Evolutionary conservation across 2,113 vertebrate genomes (phyloP).

Genomic region (Stegostoma tigrinum): DNA sequence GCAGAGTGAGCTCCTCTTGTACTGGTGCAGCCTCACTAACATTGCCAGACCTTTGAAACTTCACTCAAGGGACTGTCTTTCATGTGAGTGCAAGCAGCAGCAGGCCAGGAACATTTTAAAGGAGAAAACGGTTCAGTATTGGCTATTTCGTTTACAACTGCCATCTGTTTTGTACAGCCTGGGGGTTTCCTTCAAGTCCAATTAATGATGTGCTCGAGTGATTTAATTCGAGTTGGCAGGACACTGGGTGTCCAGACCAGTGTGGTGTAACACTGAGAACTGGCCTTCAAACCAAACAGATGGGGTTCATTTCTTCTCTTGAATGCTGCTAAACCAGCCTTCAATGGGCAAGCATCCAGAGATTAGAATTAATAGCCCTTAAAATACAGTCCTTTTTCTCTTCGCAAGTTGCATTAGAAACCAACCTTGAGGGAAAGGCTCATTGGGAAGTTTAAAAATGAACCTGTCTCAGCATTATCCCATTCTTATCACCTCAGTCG

Average conservation of each 20-base stretch:
- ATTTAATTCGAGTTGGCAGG: constrained; percentile 28
- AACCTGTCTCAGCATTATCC: not conserved
- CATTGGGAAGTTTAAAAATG: not conserved
- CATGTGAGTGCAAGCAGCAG: not conserved
- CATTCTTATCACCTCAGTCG: not conserved
- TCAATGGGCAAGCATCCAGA: not conserved
- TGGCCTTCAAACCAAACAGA: constrained; percentile 29
- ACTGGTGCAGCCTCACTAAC: not conserved
- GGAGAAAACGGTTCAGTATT: not conserved
- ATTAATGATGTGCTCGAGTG: constrained; percentile 17
- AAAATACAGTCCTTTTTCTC: not conserved
- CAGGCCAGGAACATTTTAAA: not conserved
- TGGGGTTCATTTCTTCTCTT: not conserved
- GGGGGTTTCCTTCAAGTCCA: not conserved
- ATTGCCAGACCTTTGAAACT: not conserved
- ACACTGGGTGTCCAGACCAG: not conserved
- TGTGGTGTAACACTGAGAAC: not conserved
- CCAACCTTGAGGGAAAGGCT: not conserved
- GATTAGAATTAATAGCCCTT: not conserved
- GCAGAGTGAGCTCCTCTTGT: not conserved
- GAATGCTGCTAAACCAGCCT: not conserved
- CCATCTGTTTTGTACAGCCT: not conserved
- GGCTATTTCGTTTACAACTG: not conserved
- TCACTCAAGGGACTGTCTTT: not conserved
- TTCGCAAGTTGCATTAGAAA: not conserved